These are phyloP conservation scores for Allacma fusca DNA, from an alignment of 2,888 invertebrate genomes.

Conservation along the genomic window DNA sequence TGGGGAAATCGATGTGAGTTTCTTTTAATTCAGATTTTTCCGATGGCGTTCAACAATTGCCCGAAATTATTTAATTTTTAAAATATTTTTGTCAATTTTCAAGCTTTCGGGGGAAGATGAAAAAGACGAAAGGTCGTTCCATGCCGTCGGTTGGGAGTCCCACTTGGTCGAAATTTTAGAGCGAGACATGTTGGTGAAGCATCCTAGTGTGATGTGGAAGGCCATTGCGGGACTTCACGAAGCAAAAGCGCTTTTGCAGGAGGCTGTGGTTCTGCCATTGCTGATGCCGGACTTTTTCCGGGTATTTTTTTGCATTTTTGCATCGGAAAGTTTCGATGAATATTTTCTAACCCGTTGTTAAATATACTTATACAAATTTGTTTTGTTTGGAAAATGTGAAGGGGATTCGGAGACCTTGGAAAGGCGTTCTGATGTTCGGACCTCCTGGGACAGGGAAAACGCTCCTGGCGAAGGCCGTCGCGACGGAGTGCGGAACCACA, in stretches of 20 bases:
- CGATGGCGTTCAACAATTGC: no score
- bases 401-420: constrained; percentile 96
- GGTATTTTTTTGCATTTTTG: constrained; percentile 67
- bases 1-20: constrained; percentile 60
- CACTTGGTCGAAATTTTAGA: constrained; percentile 85
- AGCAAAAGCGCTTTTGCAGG: constrained; percentile 89
- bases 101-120: constrained; percentile 56
- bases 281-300: constrained; percentile 99
- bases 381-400: no score
- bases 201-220: constrained; percentile 96
- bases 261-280: constrained; percentile 96
- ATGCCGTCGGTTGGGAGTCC: constrained; percentile 75
- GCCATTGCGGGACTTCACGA: constrained; percentile 90
- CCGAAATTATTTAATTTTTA: no score
- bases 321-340: neutral
- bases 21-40: neutral
- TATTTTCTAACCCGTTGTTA: no score
- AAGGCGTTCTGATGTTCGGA: constrained; percentile 85
- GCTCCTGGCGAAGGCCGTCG: constrained; percentile 96
- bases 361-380: no score
- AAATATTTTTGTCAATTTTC: neutral
- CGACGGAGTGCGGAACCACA: constrained; percentile 96
- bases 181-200: constrained; percentile 94
- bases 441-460: constrained; percentile 83
- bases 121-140: constrained; percentile 68